Base-by-base conservation (phyloP, 2,888 invertebrate genomes). In the Lysandra coridon region DNA sequence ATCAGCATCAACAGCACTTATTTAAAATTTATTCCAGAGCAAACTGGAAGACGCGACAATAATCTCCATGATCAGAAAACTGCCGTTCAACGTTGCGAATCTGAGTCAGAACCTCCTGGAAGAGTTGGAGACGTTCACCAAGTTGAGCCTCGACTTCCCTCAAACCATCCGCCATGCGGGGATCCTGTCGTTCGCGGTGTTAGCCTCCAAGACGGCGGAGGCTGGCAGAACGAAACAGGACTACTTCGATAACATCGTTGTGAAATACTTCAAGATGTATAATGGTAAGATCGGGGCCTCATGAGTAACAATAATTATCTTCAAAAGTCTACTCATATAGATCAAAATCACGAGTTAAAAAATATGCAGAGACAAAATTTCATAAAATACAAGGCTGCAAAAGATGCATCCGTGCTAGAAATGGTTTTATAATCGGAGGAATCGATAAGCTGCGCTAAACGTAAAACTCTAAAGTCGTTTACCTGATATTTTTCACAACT, bases 21-120 rank as follows among this genome's bases (percentile, higher is more conserved):
- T 49, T 49, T 2, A 49, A 49, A 49, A 49, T 2, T 1, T 57
- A 33, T 76, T 23, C 12, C 92, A 95, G 90, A 95, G 89, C 30
- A 92, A 91, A 82, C 85, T 97, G 0, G 96, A 96, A 84, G 96
- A 96, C 40, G 95, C 96, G 1, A 95, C 96, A 0, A 95, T 97
- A 0, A 94, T 96, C 5, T 96, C 96, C 64, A 89, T 97, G 60
- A 92, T 97, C 40, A 95, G 96, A 0, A 96, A 96, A 69, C 92
- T 97, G 78, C 97, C 97, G 0, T 97, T 97, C 89, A 96, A 97
- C 87, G 95, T 97, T 53, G 96, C 96, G 14, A 95, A 96, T 44
- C 89, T 90, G 80, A 90, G 89, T 79, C 92, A 92, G 79, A 87
- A 89, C 17, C 87, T 96, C 2, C 91, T 97, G 0, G 95, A 95